Conservation (phyloP, 2,113 vertebrate genomes). For the Lutjanus erythropterus region DNA sequence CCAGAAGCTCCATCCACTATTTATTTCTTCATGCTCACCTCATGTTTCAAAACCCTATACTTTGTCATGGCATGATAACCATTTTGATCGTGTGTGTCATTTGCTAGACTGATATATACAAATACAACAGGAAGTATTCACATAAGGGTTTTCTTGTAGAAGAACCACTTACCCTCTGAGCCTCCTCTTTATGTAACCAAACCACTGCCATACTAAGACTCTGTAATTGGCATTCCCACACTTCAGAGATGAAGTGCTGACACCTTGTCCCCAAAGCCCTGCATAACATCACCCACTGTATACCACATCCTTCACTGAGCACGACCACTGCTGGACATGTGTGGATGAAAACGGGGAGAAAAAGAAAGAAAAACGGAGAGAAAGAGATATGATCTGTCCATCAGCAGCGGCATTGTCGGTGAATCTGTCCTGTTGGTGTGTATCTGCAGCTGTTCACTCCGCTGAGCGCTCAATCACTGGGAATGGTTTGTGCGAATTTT, state of each 20-base stretch:
- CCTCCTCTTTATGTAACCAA: background rate
- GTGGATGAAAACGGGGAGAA: constrained; percentile 10
- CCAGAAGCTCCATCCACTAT: no score
- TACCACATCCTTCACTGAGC: constrained; percentile 67
- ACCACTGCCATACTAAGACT: constrained; percentile 31
- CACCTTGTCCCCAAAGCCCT: constrained; percentile 61
- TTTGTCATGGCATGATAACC: background rate
- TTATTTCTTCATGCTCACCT: no score
- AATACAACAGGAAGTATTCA: background rate
- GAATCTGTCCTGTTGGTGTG: constrained; percentile 59
- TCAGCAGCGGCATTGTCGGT: constrained; percentile 50
- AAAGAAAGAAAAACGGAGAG: constrained; percentile 25
- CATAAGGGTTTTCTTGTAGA: background rate
- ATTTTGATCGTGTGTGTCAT: background rate
- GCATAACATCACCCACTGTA: constrained; percentile 48
- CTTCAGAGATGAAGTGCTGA: constrained; percentile 61
- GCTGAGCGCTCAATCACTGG: constrained; percentile 71
- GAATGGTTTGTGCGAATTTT: constrained; percentile 52
- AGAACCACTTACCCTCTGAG: background rate
- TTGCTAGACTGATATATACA: background rate
- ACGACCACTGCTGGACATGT: constrained; percentile 21
- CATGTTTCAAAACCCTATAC: background rate
- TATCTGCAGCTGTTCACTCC: constrained; percentile 66
- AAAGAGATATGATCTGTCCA: constrained; percentile 63
- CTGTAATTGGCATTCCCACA: constrained; percentile 77